Base-by-base conservation (phyloP, 2,888 invertebrate genomes). In the Campoletis raptor region DNA sequence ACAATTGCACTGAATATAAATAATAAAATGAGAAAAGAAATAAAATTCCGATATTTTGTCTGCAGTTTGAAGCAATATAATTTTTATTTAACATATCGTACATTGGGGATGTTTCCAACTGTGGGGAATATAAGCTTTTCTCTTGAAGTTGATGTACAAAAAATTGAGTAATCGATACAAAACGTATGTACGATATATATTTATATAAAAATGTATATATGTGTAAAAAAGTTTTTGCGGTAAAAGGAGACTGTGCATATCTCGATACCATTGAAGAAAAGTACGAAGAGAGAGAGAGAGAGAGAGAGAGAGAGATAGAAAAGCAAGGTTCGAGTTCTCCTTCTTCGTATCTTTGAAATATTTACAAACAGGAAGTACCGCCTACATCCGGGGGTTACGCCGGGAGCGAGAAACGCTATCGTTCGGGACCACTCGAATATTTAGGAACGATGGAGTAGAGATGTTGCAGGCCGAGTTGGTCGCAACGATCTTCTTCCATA, bases 391-490 rank as follows among this genome's bases (percentile, higher is more conserved):
- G 83, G 76, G 76, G 73, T 83, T 81, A 82, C 79, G 84, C 84
- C 82, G 52, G 79, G 74, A 81, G 81, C 86, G 84, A 45, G 81
- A 83, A 81, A 87, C 78, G 78, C 85, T 81, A 78, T 78, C 84
- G 84, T 86, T 86, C 77, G 73, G 42, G 72, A 81, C 77, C 67
- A 84, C 81, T 86, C 79, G 82, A 87, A 87, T 87, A 87, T 87
- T 87, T 81, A 87, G 72, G 74, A 86, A 86, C 84, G 84, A 61
- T 42, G 72, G 52, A 73, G 57, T 36, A 74, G 69, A 70, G 76
- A 52, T 40, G 48, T 57, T 72, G 79, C 67, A 15, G 61, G 64
- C 42, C 57, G 67, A 72, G 76, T 57, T 85, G 76, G 69, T 76
- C 61, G 82, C 79, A 64, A 61, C 66, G 61, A 70, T 67, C 45